Evolutionary conservation across 1,140 invertebrate genomes (phyloP).

Genomic region (Hyposmocoma kahamanoa): DNA sequence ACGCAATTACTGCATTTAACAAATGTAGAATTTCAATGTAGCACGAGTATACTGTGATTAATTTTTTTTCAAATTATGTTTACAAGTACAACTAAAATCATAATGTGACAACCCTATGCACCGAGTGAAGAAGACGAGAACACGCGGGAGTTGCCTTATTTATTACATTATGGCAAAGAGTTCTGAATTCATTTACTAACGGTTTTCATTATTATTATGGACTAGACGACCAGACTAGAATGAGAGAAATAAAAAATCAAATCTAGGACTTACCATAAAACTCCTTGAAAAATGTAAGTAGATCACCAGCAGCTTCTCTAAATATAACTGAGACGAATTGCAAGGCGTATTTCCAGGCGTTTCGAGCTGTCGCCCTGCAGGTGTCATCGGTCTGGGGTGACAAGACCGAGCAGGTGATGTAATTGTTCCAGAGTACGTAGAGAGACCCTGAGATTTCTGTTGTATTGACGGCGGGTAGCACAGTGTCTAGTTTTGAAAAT

Average conservation of each 20-base stretch:
- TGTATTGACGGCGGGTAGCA: slow-evolving; percentile 36
- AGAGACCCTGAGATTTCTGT: slow-evolving; percentile 20
- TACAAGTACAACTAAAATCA: no score
- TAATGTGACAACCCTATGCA: no score
- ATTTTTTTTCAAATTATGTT: no score
- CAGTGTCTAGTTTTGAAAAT: slow-evolving; percentile 43
- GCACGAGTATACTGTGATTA: no score
- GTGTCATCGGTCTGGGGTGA: slow-evolving; percentile 14
- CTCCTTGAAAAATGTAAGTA: slow-evolving; percentile 46
- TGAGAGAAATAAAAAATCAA: neutral
- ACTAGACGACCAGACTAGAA: neutral
- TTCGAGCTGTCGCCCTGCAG: slow-evolving; percentile 26
- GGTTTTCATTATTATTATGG: neutral
- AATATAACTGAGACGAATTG: slow-evolving; percentile 33
- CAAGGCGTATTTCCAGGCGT: slow-evolving; percentile 32
- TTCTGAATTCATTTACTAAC: neutral
- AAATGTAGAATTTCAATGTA: no score
- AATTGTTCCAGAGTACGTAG: slow-evolving; percentile 33
- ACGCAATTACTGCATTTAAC: no score
- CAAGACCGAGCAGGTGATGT: slow-evolving; percentile 28
- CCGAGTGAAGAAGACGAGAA: no score
- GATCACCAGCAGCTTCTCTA: slow-evolving; percentile 34
- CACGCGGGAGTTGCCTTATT: neutral
- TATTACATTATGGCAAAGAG: neutral
- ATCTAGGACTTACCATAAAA: slow-evolving; percentile 33